Conservation (phyloP, 2,113 vertebrate genomes). For the Nothobranchius kuhntae region DNA sequence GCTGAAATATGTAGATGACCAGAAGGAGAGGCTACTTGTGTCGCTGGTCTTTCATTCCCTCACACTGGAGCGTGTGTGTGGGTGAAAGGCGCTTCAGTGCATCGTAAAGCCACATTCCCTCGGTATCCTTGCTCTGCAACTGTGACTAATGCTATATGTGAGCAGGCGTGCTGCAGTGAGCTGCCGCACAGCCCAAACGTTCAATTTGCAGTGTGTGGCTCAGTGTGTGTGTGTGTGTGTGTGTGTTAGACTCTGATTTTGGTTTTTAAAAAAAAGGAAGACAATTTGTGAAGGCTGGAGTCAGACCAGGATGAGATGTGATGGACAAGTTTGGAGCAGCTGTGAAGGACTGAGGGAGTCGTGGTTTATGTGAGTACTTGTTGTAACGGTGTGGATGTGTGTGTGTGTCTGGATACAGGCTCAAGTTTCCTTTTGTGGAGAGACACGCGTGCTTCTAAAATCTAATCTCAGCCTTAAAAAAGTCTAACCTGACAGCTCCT, state of each 20-base stretch:
- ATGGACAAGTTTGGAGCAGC: slow-evolving; percentile 53
- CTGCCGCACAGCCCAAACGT: slow-evolving; percentile 49
- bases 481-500: slow-evolving; percentile 1
- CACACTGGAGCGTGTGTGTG: slow-evolving; percentile 54
- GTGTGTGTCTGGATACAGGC: slow-evolving; percentile 27
- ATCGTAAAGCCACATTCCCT: slow-evolving; percentile 58
- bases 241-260: slow-evolving; percentile 13
- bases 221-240: neutral
- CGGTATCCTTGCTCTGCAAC: slow-evolving; percentile 67
- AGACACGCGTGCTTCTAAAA: slow-evolving; percentile 32
- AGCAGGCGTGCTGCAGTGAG: slow-evolving; percentile 73
- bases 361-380: slow-evolving; percentile 57
- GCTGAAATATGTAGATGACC: slow-evolving; percentile 43
- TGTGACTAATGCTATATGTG: slow-evolving; percentile 76
- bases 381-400: slow-evolving; percentile 18
- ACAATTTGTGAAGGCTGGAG: slow-evolving; percentile 26
- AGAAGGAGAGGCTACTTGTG: slow-evolving; percentile 33
- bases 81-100: slow-evolving; percentile 58
- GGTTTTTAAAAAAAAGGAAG: neutral
- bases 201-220: slow-evolving; percentile 19
- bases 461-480: slow-evolving; percentile 23
- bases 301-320: slow-evolving; percentile 33
- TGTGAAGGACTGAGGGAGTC: slow-evolving; percentile 47
- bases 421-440: slow-evolving; percentile 25
- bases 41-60: slow-evolving; percentile 20